Conservation (phyloP, 2,888 invertebrate genomes). For the Iselma pallidipennis region DNA sequence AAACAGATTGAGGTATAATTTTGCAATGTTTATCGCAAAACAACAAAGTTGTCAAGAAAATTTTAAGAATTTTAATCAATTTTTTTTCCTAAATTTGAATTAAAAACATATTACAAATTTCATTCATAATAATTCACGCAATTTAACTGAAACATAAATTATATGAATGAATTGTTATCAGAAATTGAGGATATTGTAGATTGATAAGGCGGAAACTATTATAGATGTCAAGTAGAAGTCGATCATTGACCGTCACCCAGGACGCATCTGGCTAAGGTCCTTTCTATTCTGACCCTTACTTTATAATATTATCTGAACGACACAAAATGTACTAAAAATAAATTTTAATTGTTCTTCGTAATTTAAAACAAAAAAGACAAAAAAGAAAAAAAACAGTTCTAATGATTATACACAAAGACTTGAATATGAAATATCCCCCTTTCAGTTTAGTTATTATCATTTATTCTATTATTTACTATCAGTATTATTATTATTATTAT, state of each 20-base stretch:
- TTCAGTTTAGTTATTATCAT: too few relatives aligned
- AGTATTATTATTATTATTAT: too few relatives aligned
- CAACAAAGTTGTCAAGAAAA: constrained; percentile 32
- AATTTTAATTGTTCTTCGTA: not conserved
- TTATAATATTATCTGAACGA: not conserved
- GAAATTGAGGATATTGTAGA: not conserved
- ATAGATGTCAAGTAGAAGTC: constrained; percentile 32
- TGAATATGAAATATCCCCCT: too few relatives aligned
- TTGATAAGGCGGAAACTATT: not conserved
- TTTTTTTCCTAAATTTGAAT: too few relatives aligned
- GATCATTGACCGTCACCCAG: constrained; percentile 41
- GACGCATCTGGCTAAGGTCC: constrained; percentile 21
- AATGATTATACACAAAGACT: too few relatives aligned
- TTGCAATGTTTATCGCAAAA: constrained; percentile 12
- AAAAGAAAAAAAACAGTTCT: not conserved
- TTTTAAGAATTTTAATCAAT: constrained; percentile 38
- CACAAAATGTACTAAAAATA: not conserved
- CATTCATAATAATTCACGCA: constrained; percentile 26
- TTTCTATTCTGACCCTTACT: constrained; percentile 16
- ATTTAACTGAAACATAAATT: too few relatives aligned
- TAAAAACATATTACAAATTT: too few relatives aligned
- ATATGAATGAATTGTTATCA: not conserved
- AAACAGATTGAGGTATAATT: constrained; percentile 9
- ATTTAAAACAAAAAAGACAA: not conserved
- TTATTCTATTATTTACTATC: too few relatives aligned